phyloP scores from a whole-genome alignment of 2,113 vertebrate species.

The Phocoena phocoena region DNA sequence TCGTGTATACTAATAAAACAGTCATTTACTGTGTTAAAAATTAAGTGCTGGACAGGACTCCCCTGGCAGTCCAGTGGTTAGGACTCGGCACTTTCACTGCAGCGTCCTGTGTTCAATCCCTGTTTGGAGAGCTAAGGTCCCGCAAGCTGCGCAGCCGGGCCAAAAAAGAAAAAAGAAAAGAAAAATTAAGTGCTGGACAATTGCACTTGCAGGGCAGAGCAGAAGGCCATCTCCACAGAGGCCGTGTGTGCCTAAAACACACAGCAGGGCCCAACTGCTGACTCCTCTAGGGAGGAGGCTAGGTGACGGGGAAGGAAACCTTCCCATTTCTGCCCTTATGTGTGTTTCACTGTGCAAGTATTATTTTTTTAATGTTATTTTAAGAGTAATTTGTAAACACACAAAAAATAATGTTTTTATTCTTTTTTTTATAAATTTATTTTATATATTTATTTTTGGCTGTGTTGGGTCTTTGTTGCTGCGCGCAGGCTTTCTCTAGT shows the following conservation, averaged over 20 bases:
- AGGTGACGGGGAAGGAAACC: accelerated
- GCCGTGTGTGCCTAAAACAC: background rate
- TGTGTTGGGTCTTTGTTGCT: no score
- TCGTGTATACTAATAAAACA: background rate
- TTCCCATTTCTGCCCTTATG: background rate
- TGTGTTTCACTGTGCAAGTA: background rate
- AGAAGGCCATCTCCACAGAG: background rate
- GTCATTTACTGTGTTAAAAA: background rate
- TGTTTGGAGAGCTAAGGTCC: background rate
- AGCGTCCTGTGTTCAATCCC: background rate
- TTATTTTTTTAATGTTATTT: background rate
- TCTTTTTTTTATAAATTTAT: background rate
- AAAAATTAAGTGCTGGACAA: background rate
- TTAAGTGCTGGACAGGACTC: background rate
- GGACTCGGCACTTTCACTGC: background rate
- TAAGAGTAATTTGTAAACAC: background rate
- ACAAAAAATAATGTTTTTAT: background rate
- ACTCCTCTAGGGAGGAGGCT: background rate
- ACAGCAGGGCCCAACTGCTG: no score
- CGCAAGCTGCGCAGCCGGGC: accelerated
- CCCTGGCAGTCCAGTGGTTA: accelerated
- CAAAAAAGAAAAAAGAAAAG: background rate
- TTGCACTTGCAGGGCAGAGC: background rate
- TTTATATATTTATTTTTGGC: no score
- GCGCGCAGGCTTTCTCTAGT: no score